A percentile compares a stretch with the other conserved stretches of the same genome.
phyloP scores from a whole-genome alignment of 2,797 vertebrate genomes.

The Muraenolepis orangiensis region DNA sequence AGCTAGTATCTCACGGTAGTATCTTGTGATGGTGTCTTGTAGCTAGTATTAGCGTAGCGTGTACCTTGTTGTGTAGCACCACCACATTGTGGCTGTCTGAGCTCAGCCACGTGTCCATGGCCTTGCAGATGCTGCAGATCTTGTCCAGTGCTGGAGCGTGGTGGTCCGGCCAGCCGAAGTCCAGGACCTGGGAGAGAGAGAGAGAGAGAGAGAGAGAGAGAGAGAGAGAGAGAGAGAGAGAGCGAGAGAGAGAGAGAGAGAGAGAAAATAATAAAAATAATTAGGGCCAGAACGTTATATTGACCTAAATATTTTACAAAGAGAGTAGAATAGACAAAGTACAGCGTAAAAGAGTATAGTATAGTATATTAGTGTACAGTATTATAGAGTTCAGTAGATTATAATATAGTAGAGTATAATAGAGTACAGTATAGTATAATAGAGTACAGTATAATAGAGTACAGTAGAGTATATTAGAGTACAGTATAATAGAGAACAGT shows the following conservation, averaged over 20 bases:
- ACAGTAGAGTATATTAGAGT: background rate
- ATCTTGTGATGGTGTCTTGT: background rate
- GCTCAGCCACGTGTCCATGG: conserved; percentile 97
- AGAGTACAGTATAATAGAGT: no score
- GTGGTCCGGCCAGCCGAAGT: conserved; percentile 96
- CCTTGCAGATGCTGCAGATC: conserved; percentile 98
- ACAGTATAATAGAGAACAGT: no score
- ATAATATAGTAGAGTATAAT: no score
- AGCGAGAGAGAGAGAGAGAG: background rate
- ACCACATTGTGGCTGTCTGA: conserved; percentile 87
- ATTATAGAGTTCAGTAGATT: no score
- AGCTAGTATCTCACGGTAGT: background rate
- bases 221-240: background rate
- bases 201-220: background rate
- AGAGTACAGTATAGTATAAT: no score
- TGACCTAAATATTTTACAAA: background rate
- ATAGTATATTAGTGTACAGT: background rate
- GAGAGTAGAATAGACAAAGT: background rate
- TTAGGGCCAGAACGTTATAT: background rate
- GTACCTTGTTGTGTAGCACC: conserved; percentile 95
- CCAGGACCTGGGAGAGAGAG: conserved; percentile 79
- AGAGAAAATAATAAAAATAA: background rate
- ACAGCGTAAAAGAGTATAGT: background rate
- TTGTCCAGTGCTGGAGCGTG: conserved; percentile 95
- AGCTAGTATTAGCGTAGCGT: conserved; percentile 20